Conservation (phyloP, 2,888 invertebrate genomes). For the Campoplex capitator region DNA sequence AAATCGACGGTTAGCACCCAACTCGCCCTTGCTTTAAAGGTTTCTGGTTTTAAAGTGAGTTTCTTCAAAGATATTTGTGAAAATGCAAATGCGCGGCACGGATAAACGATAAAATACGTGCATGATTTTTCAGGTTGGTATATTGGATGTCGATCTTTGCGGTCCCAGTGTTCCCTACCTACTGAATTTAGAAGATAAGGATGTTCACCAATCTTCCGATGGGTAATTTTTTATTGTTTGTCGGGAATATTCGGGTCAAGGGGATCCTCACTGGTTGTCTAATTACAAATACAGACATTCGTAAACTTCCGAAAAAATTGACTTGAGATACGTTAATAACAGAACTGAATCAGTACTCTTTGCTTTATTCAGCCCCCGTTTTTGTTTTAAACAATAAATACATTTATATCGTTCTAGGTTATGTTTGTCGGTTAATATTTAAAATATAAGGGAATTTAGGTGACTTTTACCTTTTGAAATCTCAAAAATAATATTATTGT, state of each 20-base stretch:
- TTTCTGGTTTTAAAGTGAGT: conserved; percentile 91
- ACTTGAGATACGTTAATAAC: too few relatives aligned
- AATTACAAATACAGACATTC: background rate
- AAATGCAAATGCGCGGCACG: background rate
- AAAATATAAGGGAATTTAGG: background rate
- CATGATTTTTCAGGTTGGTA: conserved; percentile 90
- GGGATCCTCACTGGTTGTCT: background rate
- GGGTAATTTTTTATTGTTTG: conserved; percentile 86
- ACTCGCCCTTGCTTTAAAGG: conserved; percentile 93
- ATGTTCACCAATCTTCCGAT: conserved; percentile 94
- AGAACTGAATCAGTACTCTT: background rate
- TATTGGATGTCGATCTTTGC: conserved; percentile 97
- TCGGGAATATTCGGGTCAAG: background rate
- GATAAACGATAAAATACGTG: background rate
- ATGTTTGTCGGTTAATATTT: background rate
- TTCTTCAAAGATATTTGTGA: background rate
- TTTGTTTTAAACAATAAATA: background rate
- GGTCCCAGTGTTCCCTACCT: conserved; percentile 97
- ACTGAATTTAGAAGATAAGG: conserved; percentile 92
- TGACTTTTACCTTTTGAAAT: background rate
- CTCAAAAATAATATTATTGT: background rate
- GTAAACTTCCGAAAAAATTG: too few relatives aligned
- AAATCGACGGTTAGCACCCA: conserved; percentile 99
- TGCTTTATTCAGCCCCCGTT: background rate
- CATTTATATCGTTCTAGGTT: background rate